Evolutionary conservation across 2,797 vertebrate genomes (phyloP), one percentile per base, ranked within the genome.

Genomic region (Tiaroga cobitis): DNA sequence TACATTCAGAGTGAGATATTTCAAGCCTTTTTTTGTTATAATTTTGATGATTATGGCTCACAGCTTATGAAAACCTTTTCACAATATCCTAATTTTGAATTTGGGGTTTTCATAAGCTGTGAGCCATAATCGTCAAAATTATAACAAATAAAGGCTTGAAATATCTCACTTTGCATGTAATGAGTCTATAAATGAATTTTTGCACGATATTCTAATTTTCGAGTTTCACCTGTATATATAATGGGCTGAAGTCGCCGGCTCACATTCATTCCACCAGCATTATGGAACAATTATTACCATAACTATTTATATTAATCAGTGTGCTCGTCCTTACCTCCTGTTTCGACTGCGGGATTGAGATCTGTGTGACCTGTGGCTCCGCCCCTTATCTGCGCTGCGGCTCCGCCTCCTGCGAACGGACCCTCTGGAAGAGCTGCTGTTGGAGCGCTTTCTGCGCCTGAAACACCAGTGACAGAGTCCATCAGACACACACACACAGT

Each of bases 391-490:
- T 26, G 94, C 92, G 88, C 97, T 98, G 49, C 93, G 95, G 90
- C 97, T 98, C 92, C 92, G 92, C 93, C 94, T 97, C 92, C 94
- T 97, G 91, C 95, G 96, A 90, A 96, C 94, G 15, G 97, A 97
- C 78, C 96, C 96, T n/a, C 95, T 96, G 1, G 98, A 99, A 3
- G 98, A 99, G 79, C 95, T 97, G 93, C 97, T 99, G 96, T 97
- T 98, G 73, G 98, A 99, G 5, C 96, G 95, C 87, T 94, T 95
- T 13, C 94, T 95, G 89, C 94, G 96, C 87, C 98, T 99, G 89
- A 81, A 95, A 94, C 32, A 90, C 79, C 78, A 46, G 59, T 3
- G 51, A 74, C 21, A 80, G 0, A 72, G 39, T 32, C 49, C 11
- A 16, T 56, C 54, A 67, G 39, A 76, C 82, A 76, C 59, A 83